Conservation (phyloP, 2,797 vertebrate species). For the Chelmon rostratus region DNA sequence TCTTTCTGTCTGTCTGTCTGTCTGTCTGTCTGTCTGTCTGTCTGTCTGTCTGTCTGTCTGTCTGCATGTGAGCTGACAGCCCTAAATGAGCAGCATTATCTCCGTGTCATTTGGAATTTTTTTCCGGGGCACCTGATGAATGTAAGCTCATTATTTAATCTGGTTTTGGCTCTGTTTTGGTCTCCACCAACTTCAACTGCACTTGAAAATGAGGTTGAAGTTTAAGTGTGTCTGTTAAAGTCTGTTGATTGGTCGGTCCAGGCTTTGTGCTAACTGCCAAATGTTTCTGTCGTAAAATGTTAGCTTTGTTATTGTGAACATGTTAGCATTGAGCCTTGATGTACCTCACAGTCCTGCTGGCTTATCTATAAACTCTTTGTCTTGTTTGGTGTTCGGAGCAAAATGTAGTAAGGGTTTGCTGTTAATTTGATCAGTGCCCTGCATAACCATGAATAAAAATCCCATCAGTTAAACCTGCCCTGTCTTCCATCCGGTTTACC, state of each 20-base stretch:
- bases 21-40: no score
- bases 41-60: no score
- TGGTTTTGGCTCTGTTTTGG: neutral
- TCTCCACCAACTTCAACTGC: neutral
- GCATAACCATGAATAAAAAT: neutral
- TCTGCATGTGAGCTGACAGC: no score
- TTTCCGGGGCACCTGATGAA: neutral
- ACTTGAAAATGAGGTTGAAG: neutral
- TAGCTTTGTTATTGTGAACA: no score
- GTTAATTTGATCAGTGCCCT: neutral
- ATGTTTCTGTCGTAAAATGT: no score
- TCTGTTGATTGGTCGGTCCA: no score
- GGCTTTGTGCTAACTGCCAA: no score
- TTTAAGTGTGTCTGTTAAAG: no score
- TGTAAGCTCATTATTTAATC: neutral
- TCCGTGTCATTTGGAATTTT: neutral
- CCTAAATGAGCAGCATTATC: no score
- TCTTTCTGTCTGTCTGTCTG: no score
- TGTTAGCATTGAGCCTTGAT: no score
- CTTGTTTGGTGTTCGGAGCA: neutral
- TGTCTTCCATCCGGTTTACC: neutral
- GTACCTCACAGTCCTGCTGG: neutral
- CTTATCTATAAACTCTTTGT: neutral
- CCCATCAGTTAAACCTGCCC: neutral
- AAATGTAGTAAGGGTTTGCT: neutral